A percentile compares a stretch with the other conserved stretches of the same genome.
phyloP scores from a whole-genome alignment of 2,888 invertebrate genomes.

The Agonopterix subpropinquella region DNA sequence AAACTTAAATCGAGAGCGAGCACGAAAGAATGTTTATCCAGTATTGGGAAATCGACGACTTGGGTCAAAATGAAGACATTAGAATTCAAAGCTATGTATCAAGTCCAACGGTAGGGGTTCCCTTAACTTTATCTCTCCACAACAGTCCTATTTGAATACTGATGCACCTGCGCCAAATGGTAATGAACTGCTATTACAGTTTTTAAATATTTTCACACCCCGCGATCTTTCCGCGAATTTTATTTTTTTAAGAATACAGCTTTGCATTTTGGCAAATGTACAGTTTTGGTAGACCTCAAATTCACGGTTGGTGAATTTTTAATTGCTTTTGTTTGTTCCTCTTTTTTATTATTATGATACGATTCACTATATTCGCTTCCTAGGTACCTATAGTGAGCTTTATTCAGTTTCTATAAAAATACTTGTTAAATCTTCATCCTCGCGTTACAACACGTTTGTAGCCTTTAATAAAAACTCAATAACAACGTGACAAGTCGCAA shows the following conservation, averaged over 20 bases:
- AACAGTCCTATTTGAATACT: slow-evolving; percentile 25
- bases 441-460: no score
- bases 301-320: no score
- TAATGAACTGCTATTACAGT: slow-evolving; percentile 25
- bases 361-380: no score
- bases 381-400: no score
- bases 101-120: slow-evolving; percentile 11
- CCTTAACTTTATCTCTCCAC: slow-evolving; percentile 18
- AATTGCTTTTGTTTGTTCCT: no score
- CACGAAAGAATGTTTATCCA: not conserved
- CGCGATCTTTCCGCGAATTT: not conserved
- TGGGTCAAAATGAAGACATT: not conserved
- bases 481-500: no score
- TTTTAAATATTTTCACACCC: slow-evolving; percentile 2
- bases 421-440: no score
- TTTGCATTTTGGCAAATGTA: not conserved
- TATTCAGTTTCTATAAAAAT: no score
- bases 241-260: not conserved
- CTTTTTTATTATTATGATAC: no score
- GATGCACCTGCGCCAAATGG: slow-evolving; percentile 26
- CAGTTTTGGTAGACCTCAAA: no score
- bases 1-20: not conserved
- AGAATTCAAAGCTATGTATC: not conserved
- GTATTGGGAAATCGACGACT: not conserved
- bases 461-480: no score